Base-by-base conservation (phyloP, 2,888 invertebrate species). In the Merodon equestris region DNA sequence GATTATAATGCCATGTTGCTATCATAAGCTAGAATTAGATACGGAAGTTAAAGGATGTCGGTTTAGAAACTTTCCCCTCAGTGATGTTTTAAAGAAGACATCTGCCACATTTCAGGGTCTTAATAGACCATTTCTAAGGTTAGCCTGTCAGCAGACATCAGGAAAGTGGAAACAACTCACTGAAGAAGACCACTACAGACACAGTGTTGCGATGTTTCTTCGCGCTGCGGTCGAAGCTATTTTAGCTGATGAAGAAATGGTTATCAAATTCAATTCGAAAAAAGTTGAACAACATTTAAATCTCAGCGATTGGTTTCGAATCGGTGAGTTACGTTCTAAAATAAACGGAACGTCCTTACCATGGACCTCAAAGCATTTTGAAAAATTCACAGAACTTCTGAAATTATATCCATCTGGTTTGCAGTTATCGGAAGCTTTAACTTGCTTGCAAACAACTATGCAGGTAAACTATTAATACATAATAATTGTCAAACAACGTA, bases 1-100 rank as follows among this genome's bases (percentile, higher is more conserved):
- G 17, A 90, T 93, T 48, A 89, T 95, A 12, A 92, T 95, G 91
- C 93, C 95, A 2, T 95, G 95, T 84, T 95, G 95, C 85, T 95
- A 95, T 84, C 95, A 95, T 86, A 93, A 93, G 87, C 90, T 95
- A 86, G 84, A 88, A 58, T 71, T 51, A n/a, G 47, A 77, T 2
- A 38, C 51, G 9, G 57, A 70, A 27, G 1, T n/a, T 1, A 17
- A 13, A 12, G 36, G 44, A n/a, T 85, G 86, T 81, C 84, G 84
- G 70, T 94, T 94, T 83, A 86, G 87, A 19, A 92, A 93, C 87
- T 94, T 95, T 86, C 95, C 95, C 0, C 82, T 93, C 1, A 94
- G 94, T 83, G 64, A 83, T 12, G 84, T 86, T 15, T 87, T 94
- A 7, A 90, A 86, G 57, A 57, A 82, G 14, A 83, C 79, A n/a